A percentile compares a stretch with the other conserved stretches of the same genome.
phyloP scores from a whole-genome alignment of 2,888 invertebrate species.

The Cistogaster globosa region DNA sequence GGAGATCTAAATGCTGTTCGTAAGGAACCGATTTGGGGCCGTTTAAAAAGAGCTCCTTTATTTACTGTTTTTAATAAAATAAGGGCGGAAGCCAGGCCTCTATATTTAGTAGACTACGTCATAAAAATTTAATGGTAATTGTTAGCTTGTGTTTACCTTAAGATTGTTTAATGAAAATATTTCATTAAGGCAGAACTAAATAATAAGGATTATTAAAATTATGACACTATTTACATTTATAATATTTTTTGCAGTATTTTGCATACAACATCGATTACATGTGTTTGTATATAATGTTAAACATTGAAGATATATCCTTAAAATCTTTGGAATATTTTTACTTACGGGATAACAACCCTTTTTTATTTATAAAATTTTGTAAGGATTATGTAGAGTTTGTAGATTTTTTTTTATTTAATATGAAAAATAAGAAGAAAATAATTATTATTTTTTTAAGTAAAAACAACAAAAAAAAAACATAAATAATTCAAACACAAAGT shows the following conservation, averaged over 20 bases:
- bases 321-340: conserved; percentile 49
- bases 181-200: conserved; percentile 11
- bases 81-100: too few species aligned
- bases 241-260: conserved; percentile 30
- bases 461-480: conserved; percentile 29
- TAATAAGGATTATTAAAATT: conserved; percentile 51
- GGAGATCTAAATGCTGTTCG: too few species aligned
- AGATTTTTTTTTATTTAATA: conserved; percentile 47
- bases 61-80: too few species aligned
- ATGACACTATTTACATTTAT: conserved; percentile 39
- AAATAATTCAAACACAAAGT: conserved; percentile 53
- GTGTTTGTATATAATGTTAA: conserved; percentile 53
- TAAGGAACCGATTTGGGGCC: too few species aligned
- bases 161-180: conserved; percentile 3
- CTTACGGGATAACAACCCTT: conserved; percentile 72
- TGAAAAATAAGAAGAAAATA: conserved; percentile 67
- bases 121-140: conserved; percentile 9
- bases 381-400: conserved; percentile 27
- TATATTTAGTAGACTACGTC: too few species aligned
- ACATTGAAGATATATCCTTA: conserved; percentile 50
- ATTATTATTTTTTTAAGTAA: background rate
- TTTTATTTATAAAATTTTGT: conserved; percentile 32
- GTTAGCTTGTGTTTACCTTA: conserved; percentile 11
- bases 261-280: conserved; percentile 68
- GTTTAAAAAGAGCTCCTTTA: too few species aligned